Evolutionary conservation across 2,888 invertebrate species (phyloP).

Genomic region (Melipona beecheii): DNA sequence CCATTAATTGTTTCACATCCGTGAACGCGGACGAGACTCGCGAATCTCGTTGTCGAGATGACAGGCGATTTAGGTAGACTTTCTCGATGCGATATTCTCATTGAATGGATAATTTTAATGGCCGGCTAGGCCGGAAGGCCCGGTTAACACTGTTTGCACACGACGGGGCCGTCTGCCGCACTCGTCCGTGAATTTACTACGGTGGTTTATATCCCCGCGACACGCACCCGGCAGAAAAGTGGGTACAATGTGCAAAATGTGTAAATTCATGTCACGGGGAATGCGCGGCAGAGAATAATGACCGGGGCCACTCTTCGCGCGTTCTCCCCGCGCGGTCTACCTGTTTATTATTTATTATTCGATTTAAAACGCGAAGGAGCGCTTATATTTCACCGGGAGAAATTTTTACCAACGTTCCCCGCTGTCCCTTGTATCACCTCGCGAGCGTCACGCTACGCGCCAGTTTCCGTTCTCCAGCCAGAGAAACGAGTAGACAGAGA

Average conservation of each 20-base stretch:
- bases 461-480: neutral
- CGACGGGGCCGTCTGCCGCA: conserved; percentile 38
- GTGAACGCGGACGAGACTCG: too few species aligned
- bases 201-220: conserved; percentile 50
- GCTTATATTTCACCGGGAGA: conserved; percentile 31
- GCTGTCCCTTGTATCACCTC: conserved; percentile 3
- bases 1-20: too few species aligned
- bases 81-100: neutral
- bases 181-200: conserved; percentile 51
- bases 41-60: neutral
- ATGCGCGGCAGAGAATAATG: conserved; percentile 54
- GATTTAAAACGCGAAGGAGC: conserved; percentile 50
- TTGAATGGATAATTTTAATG: conserved; percentile 9
- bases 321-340: conserved; percentile 11
- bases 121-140: neutral
- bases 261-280: conserved; percentile 58
- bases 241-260: conserved; percentile 56
- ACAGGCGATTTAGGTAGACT: neutral
- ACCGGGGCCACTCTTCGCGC: conserved; percentile 37
- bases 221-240: conserved; percentile 51
- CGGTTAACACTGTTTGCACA: conserved; percentile 20
- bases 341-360: conserved; percentile 54
- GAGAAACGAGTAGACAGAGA: neutral
- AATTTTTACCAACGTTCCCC: neutral
- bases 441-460: neutral